Evolutionary conservation across 92 coral and sea anemone species (phyloP).

Genomic region (Umimayanthus chanpuru): DNA sequence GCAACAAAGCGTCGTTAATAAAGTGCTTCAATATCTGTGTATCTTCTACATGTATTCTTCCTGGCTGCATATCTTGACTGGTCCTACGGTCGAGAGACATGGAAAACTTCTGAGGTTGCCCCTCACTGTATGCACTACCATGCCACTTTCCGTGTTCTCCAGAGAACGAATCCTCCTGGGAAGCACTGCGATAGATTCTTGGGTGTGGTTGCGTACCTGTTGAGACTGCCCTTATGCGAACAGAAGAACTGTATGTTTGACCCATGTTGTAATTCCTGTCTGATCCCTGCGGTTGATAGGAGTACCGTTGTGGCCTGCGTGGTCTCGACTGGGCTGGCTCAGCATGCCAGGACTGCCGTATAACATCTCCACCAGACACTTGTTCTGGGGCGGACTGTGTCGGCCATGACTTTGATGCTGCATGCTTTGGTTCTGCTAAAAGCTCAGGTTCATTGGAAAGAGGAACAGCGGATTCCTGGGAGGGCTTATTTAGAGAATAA

Average conservation of each 20-base stretch:
- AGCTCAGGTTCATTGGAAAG: slow-evolving; percentile 1
- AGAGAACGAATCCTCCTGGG: slow-evolving; percentile 37
- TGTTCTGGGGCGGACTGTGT: slow-evolving; percentile 58
- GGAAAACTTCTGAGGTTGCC: neutral
- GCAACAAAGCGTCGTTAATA: slow-evolving; percentile 53
- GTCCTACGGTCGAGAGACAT: slow-evolving; percentile 30
- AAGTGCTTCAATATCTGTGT: slow-evolving; percentile 73
- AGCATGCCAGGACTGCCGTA: slow-evolving; percentile 85
- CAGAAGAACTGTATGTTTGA: slow-evolving; percentile 57
- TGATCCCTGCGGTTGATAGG: slow-evolving; percentile 29
- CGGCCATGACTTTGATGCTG: slow-evolving; percentile 85
- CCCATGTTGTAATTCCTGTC: slow-evolving; percentile 3
- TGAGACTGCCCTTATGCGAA: slow-evolving; percentile 61
- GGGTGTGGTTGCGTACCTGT: slow-evolving; percentile 49
- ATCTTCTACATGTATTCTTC: slow-evolving; percentile 65
- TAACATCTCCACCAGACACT: slow-evolving; percentile 37
- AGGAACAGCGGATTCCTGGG: neutral
- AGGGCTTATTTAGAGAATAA: neutral
- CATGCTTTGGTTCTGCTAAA: slow-evolving; percentile 61
- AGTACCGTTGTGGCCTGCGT: slow-evolving; percentile 37
- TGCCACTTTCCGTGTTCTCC: neutral
- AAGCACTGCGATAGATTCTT: slow-evolving; percentile 62
- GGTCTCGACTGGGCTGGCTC: slow-evolving; percentile 49
- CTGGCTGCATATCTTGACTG: slow-evolving; percentile 48
- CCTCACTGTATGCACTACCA: neutral